Conservation (phyloP, 2,797 vertebrate species). For the Miichthys miiuy region DNA sequence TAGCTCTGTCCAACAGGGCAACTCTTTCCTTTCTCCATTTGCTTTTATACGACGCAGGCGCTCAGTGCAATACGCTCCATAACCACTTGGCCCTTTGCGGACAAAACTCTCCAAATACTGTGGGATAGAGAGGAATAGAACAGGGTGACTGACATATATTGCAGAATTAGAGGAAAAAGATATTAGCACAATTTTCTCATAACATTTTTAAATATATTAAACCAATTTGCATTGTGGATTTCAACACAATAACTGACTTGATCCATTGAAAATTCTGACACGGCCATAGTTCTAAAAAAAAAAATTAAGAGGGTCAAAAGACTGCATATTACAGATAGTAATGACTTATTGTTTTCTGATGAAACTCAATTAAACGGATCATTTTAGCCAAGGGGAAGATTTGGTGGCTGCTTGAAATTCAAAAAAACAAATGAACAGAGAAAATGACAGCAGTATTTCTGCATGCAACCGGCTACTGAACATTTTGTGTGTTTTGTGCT, state of each 20-base stretch:
- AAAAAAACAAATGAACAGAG: neutral
- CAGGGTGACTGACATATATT: neutral
- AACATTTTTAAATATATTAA: neutral
- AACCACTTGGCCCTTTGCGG: constrained; percentile 81
- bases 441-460: neutral
- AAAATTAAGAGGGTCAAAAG: neutral
- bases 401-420: neutral
- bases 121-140: constrained; percentile 9
- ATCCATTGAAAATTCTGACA: neutral
- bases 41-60: constrained; percentile 86
- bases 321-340: neutral
- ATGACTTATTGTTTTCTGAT: too few relatives aligned
- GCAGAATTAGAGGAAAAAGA: neutral
- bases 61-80: constrained; percentile 87
- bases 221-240: neutral
- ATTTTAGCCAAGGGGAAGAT: neutral
- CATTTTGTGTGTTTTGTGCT: neutral
- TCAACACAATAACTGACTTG: neutral
- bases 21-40: constrained; percentile 91
- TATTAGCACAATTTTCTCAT: neutral
- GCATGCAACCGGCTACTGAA: too few relatives aligned
- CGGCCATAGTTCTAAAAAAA: neutral
- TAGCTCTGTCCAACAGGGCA: constrained; percentile 92
- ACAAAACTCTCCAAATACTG: constrained; percentile 93
- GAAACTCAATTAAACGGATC: neutral